Evolutionary conservation across 2,888 invertebrate genomes (phyloP).

Genomic region (Drosophila siamana): DNA sequence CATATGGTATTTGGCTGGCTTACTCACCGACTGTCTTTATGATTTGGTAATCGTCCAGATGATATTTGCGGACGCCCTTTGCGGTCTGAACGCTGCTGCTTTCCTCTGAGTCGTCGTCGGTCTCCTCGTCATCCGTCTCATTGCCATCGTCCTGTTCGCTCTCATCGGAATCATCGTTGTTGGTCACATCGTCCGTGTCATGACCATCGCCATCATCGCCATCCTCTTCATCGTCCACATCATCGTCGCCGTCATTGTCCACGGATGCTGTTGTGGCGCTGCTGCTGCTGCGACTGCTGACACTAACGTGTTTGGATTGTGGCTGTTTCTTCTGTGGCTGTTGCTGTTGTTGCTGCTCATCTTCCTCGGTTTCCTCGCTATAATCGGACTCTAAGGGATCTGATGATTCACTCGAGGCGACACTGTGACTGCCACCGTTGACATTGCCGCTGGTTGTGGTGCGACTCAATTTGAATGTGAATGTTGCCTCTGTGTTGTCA

Average conservation of each 20-base stretch:
- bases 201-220: conserved; percentile 63
- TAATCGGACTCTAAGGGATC: conserved; percentile 85
- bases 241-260: conserved; percentile 50
- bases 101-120: conserved; percentile 85
- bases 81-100: conserved; percentile 82
- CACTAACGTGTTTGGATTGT: conserved; percentile 32
- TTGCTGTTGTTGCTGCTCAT: conserved; percentile 43
- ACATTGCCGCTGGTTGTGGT: conserved; percentile 27
- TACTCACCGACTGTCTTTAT: conserved; percentile 94
- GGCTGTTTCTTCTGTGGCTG: conserved; percentile 29
- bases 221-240: conserved; percentile 61
- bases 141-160: conserved; percentile 80
- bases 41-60: conserved; percentile 93
- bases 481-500: conserved; percentile 74
- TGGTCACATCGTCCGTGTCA: conserved; percentile 73
- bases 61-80: conserved; percentile 87
- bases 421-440: conserved; percentile 60
- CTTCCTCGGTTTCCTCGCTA: conserved; percentile 81
- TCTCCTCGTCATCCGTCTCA: conserved; percentile 81
- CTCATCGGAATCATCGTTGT: conserved; percentile 71
- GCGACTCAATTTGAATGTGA: conserved; percentile 77
- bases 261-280: conserved; percentile 52
- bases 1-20: background rate
- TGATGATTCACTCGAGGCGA: conserved; percentile 83
- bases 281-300: conserved; percentile 50